Conservation (phyloP, 1,140 invertebrate species). For the Dolichoris vasculosae region DNA sequence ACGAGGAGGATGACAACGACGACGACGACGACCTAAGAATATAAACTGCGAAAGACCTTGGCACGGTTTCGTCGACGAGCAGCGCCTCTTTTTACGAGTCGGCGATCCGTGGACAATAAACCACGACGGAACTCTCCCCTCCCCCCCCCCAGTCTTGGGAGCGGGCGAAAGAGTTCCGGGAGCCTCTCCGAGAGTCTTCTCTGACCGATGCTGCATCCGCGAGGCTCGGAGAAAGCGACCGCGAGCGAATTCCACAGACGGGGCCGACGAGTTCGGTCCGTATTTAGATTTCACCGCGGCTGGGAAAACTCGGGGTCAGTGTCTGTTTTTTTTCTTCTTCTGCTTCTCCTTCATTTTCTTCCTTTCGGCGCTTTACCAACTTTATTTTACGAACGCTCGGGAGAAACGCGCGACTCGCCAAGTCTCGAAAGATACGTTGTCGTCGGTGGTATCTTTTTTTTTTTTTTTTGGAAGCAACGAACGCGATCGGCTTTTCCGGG, state of each 20-base stretch:
- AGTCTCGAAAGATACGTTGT: too few species aligned
- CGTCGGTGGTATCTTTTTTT: too few species aligned
- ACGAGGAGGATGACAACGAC: not conserved
- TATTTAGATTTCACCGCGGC: not conserved
- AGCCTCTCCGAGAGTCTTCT: not conserved
- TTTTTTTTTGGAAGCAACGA: too few species aligned
- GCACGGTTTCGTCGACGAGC: conserved; percentile 55
- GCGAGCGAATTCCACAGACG: too few species aligned
- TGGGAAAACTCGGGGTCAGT: not conserved
- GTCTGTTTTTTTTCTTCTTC: not conserved
- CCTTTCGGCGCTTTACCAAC: too few species aligned
- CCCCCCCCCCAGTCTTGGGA: not conserved
- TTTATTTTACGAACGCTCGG: too few species aligned
- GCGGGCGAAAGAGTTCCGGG: not conserved
- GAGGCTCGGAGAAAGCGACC: too few species aligned
- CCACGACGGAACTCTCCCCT: not conserved
- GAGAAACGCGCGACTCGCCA: too few species aligned
- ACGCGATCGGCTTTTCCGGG: too few species aligned
- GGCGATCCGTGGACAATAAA: conserved; percentile 56
- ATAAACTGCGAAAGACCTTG: conserved; percentile 58
- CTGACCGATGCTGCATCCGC: too few species aligned
- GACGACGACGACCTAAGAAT: conserved; percentile 48
- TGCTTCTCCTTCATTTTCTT: not conserved
- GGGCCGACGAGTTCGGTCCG: not conserved
- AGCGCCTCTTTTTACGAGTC: conserved; percentile 55